Base-by-base conservation (phyloP, 2,113 vertebrate species). In the Himantopus leucocephalus region DNA sequence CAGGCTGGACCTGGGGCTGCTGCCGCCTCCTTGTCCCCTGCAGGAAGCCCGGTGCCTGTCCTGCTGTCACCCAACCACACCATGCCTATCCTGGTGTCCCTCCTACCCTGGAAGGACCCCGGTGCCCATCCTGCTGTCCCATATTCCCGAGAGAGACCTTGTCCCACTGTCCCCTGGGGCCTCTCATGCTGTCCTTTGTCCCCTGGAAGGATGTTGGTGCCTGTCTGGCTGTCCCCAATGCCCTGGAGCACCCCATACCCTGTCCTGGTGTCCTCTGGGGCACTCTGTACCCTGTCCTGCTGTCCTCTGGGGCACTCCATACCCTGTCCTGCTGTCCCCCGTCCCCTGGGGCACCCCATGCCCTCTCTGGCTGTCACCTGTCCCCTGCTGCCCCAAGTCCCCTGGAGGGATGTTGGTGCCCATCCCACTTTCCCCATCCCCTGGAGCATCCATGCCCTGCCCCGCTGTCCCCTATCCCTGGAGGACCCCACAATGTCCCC, bases 11-110 rank as follows among this genome's bases (percentile, higher is more conserved):
- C 18, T 55, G 58, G 39, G 53, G 35, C 72, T 64, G 30, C 72
- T 84, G n/a, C 56, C 7, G 1, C 15, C 3, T 93, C 27, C 39
- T 45, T 26, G 35, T 85, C 19, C 14, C 43, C 43, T 50, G 14
- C 41, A 67, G 41, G n/a, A 62, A 85, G 12, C 14, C 37, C 1
- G 3, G 53, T 90, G 73, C 53, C 24, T 34, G 37, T 84, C 32
- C 39, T 76, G 64, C 81, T 64, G 32, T 77, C 26, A 10, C 24
- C 18, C 0, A 0, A n/a, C 10, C 9, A 72, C 29, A 6, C 17
- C 4, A 2, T 24, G 43, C 22, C 37, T 35, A 78, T 60, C 21
- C 22, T 27, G 12, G 14, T 59, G 34, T 94, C 35, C 34, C 29
- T 37, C 19, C 37, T 83, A 34, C 37, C 43, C 37, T 63, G 43